A percentile compares a stretch with the other conserved stretches of the same genome.
Conservation (phyloP, 2,888 invertebrate species). For the Pteria penguin region DNA sequence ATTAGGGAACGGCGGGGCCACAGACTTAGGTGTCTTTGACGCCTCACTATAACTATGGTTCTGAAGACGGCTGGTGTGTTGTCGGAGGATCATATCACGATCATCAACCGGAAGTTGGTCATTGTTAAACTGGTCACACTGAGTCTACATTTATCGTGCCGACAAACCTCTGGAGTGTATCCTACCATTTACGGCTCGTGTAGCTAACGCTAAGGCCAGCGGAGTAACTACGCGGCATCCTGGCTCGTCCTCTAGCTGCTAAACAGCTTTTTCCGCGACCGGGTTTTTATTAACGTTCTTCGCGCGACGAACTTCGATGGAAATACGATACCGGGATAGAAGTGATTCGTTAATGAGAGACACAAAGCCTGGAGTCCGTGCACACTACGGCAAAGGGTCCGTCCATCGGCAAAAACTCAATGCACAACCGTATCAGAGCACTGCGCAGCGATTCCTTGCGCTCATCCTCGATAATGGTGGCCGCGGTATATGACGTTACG, state of each 20-base stretch:
- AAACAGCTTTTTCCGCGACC: neutral
- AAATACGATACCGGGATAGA: neutral
- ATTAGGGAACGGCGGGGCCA: no score
- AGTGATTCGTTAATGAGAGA: neutral
- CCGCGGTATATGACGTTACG: neutral
- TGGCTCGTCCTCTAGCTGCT: neutral
- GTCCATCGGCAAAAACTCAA: neutral
- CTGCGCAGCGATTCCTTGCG: neutral
- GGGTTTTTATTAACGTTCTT: neutral
- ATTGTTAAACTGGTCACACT: no score
- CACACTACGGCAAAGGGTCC: neutral
- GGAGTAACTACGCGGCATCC: neutral
- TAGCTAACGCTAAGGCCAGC: no score
- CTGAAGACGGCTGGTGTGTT: no score
- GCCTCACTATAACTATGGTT: no score
- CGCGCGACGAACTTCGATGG: neutral
- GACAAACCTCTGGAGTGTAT: no score
- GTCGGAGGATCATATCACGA: no score
- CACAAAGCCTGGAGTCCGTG: neutral
- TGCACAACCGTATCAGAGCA: neutral
- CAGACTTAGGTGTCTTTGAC: no score
- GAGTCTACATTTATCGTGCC: no score
- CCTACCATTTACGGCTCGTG: no score
- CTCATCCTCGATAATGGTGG: neutral
- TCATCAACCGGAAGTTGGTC: no score